Conservation (phyloP, 1,140 invertebrate species). For the Drosophila ercepeae region DNA sequence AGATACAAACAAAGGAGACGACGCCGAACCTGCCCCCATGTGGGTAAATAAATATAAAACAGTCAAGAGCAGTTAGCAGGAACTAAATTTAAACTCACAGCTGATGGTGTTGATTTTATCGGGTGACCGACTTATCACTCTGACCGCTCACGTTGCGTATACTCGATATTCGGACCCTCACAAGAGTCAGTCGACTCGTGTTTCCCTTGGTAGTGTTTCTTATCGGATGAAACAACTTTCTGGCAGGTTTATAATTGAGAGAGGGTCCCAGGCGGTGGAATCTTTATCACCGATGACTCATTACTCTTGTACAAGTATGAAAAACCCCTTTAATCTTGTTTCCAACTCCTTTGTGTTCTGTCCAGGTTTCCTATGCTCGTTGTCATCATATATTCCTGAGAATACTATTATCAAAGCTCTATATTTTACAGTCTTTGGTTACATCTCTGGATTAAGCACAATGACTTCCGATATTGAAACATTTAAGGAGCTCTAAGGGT, state of each 20-base stretch:
- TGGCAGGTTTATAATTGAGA: slow-evolving; percentile 17
- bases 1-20: slow-evolving; percentile 15
- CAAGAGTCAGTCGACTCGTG: slow-evolving; percentile 13
- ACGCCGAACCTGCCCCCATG: slow-evolving; percentile 19
- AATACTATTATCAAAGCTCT: not conserved
- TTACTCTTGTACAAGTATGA: too few species aligned
- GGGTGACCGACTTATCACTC: slow-evolving; percentile 4
- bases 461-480: too few species aligned
- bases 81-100: slow-evolving; percentile 35
- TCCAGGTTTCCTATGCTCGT: not conserved
- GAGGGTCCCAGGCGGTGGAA: not conserved
- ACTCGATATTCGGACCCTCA: slow-evolving; percentile 31
- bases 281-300: slow-evolving; percentile 36
- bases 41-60: slow-evolving; percentile 22
- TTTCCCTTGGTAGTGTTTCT: not conserved
- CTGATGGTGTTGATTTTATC: slow-evolving; percentile 17
- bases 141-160: slow-evolving; percentile 45
- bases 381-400: too few species aligned
- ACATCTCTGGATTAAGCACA: too few species aligned
- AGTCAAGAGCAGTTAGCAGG: slow-evolving; percentile 13
- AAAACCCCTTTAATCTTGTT: not conserved
- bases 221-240: not conserved
- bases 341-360: not conserved
- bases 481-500: too few species aligned
- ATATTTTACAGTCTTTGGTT: not conserved